Base-by-base conservation (phyloP, 2,113 vertebrate species). In the Glaucomys volans region DNA sequence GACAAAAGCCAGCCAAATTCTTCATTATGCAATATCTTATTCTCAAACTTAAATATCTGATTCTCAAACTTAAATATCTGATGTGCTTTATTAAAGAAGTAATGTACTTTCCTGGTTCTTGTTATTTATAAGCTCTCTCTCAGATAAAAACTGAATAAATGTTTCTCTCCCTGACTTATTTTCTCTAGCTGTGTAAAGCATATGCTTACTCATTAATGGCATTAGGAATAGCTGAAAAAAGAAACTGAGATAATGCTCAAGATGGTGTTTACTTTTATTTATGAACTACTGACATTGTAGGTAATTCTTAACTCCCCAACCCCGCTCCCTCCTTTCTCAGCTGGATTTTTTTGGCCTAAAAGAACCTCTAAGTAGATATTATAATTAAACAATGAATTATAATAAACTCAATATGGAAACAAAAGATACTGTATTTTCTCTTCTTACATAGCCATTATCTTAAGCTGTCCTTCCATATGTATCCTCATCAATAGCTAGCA, bases 281-380 rank as follows among this genome's bases (percentile, higher is more conserved):
- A 52, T 97, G 44, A 81, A 85, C 62, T 80, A 30, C 40, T 92
- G 44, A n/a, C 74, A 82, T 83, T 69, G 82, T 79, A 28, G n/a
- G n/a, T n/a, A n/a, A n/a, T n/a, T n/a, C n/a, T n/a, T n/a, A n/a
- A n/a, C n/a, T n/a, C n/a, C n/a, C n/a, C n/a, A n/a, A n/a, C n/a
- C n/a, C n/a, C n/a, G n/a, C n/a, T n/a, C n/a, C n/a, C n/a, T n/a
- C n/a, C n/a, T n/a, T n/a, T 52, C 50, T 52, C 50, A 74, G 62
- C 12, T 54, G 24, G 16, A 8, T 6, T 95, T 94, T n/a, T 16
- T 35, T 84, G 64, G 11, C 35, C 88, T 75, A 80, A 81, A 81
- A 93, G 67, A 59, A 91, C 89, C 66, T 93, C 37, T 88, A 57
- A 92, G 47, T 86, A 72, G 57, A 77, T 92, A 82, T 64, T 95